Evolutionary conservation across 2,888 invertebrate genomes (phyloP).

Genomic region (Hybos culiciformis): DNA sequence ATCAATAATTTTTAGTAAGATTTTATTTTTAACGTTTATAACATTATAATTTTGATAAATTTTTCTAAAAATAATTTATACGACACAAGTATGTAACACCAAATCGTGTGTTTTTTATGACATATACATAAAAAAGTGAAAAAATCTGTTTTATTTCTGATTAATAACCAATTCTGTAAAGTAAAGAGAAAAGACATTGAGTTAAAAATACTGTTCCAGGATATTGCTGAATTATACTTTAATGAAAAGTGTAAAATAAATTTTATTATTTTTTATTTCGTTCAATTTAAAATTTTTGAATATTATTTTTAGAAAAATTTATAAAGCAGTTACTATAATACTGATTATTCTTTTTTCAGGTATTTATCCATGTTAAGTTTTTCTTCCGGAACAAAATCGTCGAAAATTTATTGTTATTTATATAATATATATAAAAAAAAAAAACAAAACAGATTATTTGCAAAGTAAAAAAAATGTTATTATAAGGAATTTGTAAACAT

Average conservation of each 20-base stretch:
- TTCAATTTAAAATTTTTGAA: neutral
- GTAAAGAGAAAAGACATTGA: too few relatives aligned
- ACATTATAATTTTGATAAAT: neutral
- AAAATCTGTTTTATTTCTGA: too few relatives aligned
- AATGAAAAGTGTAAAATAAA: neutral
- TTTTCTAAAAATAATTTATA: neutral
- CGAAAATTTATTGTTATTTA: conserved; percentile 3
- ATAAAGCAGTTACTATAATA: conserved; percentile 9
- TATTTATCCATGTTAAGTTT: conserved; percentile 38
- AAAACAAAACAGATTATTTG: neutral
- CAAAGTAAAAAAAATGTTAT: too few relatives aligned
- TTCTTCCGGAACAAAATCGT: conserved; percentile 25
- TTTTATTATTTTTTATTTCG: neutral
- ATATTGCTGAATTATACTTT: neutral
- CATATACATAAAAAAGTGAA: too few relatives aligned
- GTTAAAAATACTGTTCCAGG: neutral
- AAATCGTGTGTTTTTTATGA: too few relatives aligned
- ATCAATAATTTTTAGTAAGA: neutral
- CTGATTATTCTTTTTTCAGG: conserved; percentile 28
- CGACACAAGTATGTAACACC: too few relatives aligned
- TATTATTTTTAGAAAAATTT: neutral
- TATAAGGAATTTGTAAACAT: too few relatives aligned
- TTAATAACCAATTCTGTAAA: too few relatives aligned
- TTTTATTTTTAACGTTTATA: neutral
- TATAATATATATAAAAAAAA: neutral